Base-by-base conservation (phyloP, 1,140 invertebrate genomes). In the Bombus sibiricus region DNA sequence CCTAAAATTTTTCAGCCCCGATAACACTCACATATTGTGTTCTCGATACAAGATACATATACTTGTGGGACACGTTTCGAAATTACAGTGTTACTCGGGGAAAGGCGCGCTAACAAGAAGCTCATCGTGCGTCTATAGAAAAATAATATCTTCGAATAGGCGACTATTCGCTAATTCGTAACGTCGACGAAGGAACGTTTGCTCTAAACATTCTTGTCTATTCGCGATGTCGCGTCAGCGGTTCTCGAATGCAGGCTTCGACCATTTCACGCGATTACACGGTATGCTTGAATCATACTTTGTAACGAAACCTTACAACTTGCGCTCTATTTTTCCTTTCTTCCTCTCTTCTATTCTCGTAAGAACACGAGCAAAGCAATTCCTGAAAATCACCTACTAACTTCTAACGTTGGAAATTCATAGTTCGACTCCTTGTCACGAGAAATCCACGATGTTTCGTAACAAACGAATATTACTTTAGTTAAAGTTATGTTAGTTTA, bases 261-360 rank as follows among this genome's bases (percentile, higher is more conserved):
- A 78, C 34, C 47, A 84, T 71, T 78, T 78, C 39, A 71, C 47
- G 18, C 64, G 74, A 83, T 69, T 69, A 57, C 5, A 8, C 28
- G 15, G 1, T 4, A 28, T 25, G n/a, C 15, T 75, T 53, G 43
- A 66, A 78, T 78, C 43, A 77, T 64, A 22, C 43, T 69, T 69
- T 39, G 41, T 39, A 62, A 62, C 10, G 62, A 47, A 68, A 37
- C n/a, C 10, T 57, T 34, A 8, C 32, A 64, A 34, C 41, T 8
- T 1, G 34, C 12, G 25, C 3, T 76, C 32, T 37, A 22, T 75
- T 53, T 53, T 53, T 39, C 25, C 25, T 41, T n/a, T 43, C 25
- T 34, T 39, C 39, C 28, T 6, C 59, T n/a, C 18, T 5, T 15
- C 37, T 37, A 13, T 13, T n/a, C 47, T 75, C 43, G 32, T 34